Percentiles rank a stretch among this genome's conserved stretches.
Conservation (phyloP, 2,888 invertebrate species). For the Bellardia bayeri region DNA sequence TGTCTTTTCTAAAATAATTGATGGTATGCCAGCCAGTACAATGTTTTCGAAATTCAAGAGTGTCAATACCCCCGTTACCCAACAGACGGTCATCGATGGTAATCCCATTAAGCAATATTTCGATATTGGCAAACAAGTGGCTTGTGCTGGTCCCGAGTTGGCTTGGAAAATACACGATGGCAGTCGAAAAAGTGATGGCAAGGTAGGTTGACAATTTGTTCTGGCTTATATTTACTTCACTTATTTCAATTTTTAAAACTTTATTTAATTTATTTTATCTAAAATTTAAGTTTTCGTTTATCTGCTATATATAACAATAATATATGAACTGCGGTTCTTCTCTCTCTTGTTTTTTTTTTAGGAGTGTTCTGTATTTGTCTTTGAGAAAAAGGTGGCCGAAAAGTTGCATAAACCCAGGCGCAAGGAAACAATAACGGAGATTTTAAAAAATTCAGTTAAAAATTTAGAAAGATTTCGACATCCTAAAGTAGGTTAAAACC, state of each 20-base stretch:
- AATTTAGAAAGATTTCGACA: constrained; percentile 93
- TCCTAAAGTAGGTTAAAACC: constrained; percentile 86
- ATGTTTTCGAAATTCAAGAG: constrained; percentile 91
- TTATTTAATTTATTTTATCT: background rate
- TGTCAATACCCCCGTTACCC: constrained; percentile 84
- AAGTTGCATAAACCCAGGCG: constrained; percentile 96
- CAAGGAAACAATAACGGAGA: constrained; percentile 96
- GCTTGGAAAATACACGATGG: constrained; percentile 97
- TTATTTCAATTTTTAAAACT: background rate
- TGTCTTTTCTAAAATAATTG: constrained; percentile 84
- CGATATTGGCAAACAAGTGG: constrained; percentile 93
- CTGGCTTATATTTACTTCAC: background rate
- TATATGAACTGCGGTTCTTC: background rate
- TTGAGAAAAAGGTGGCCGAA: constrained; percentile 96
- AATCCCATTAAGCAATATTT: constrained; percentile 95
- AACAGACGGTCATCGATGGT: constrained; percentile 87
- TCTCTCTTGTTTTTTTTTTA: constrained; percentile 83
- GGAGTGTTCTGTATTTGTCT: constrained; percentile 97
- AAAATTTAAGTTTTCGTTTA: background rate
- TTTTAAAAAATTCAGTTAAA: constrained; percentile 91
- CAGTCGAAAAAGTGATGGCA: constrained; percentile 93
- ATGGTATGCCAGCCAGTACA: constrained; percentile 85
- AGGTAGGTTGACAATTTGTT: constrained; percentile 86
- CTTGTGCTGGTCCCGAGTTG: constrained; percentile 93
- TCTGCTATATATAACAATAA: too few relatives aligned